A percentile compares a stretch with the other conserved stretches of the same genome.
Conservation (phyloP, 2,113 vertebrate genomes). For the Oreotrochilus melanogaster region DNA sequence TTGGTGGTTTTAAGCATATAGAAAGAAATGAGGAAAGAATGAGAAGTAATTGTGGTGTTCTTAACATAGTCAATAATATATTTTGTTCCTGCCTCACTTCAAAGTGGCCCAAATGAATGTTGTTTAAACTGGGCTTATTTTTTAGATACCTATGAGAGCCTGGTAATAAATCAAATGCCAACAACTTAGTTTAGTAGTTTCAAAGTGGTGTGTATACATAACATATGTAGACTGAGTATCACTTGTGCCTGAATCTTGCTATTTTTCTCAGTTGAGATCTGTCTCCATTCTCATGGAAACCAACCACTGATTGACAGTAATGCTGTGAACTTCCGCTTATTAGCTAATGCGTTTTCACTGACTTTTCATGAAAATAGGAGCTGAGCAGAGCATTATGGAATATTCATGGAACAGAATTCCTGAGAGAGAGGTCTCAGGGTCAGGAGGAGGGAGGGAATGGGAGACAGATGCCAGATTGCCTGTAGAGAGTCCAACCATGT, state of each 20-base stretch:
- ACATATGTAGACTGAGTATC: constrained; percentile 16
- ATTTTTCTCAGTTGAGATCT: constrained; percentile 50
- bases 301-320: constrained; percentile 65
- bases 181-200: constrained; percentile 30
- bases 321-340: constrained; percentile 61
- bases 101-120: constrained; percentile 24
- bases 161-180: constrained; percentile 37
- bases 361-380: constrained; percentile 59
- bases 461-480: constrained; percentile 69
- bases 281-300: constrained; percentile 63
- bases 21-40: neutral
- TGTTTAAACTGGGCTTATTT: constrained; percentile 48
- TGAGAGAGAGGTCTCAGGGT: constrained; percentile 63
- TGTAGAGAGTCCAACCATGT: constrained; percentile 71
- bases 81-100: constrained; percentile 31
- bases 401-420: constrained; percentile 70
- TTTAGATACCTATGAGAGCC: constrained; percentile 40
- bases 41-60: neutral
- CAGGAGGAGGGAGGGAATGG: constrained; percentile 66
- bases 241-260: constrained; percentile 23
- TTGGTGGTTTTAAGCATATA: neutral
- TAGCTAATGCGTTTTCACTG: constrained; percentile 44
- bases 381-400: constrained; percentile 40
- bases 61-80: neutral
- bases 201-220: neutral